These are phyloP conservation scores for Branchipolynoe longqiensis DNA, from an alignment of 2,888 invertebrate genomes.

Conservation along the genomic window DNA sequence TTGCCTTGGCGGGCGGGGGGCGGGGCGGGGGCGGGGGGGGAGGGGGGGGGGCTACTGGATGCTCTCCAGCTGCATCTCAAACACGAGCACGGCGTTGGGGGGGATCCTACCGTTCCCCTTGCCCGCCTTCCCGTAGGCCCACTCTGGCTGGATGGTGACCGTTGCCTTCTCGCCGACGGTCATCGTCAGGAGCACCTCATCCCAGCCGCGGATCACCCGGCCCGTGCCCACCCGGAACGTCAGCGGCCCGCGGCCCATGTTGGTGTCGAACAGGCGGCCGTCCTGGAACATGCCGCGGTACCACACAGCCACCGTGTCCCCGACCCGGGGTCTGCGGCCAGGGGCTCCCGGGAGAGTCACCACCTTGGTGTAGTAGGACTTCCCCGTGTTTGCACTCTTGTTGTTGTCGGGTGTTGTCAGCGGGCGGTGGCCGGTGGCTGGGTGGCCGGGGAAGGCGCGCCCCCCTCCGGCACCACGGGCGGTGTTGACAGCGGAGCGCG, in stretches of 20 bases:
- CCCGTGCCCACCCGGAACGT: neutral
- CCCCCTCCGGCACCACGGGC: no score
- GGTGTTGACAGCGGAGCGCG: no score
- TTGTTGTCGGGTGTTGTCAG: no score
- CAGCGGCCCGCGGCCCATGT: neutral
- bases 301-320: neutral
- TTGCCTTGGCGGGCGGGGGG: no score
- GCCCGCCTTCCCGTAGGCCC: neutral
- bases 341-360: neutral
- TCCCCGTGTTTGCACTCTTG: no score
- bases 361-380: neutral
- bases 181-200: neutral
- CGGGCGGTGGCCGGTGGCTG: no score
- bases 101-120: neutral
- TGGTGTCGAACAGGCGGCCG: neutral
- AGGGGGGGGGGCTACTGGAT: no score
- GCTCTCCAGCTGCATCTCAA: constrained; percentile 2
- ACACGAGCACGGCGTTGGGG: constrained; percentile 6
- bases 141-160: neutral
- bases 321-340: neutral
- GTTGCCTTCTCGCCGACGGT: neutral
- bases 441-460: no score
- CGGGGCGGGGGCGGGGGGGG: no score
- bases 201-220: constrained; percentile 7
- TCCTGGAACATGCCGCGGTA: neutral